phyloP scores from a whole-genome alignment of 2,797 vertebrate species.

The Pseudotriccus pelzelni region DNA sequence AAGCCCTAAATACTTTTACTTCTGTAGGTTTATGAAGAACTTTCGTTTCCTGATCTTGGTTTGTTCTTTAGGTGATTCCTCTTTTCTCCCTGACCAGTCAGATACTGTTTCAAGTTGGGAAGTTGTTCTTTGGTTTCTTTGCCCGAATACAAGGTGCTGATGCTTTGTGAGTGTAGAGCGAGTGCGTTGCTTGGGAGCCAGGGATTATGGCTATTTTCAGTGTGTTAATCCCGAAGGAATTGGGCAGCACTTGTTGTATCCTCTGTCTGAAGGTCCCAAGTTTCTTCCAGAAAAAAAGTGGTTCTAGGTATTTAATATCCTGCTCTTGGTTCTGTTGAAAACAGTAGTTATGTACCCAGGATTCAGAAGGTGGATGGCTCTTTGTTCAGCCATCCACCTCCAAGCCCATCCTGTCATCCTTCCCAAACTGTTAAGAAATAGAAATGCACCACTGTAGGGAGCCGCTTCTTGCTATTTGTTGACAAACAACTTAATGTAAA shows the following conservation, averaged over 20 bases:
- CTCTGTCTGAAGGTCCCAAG: background rate
- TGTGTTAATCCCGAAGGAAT: background rate
- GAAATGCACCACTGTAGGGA: slow-evolving; percentile 24
- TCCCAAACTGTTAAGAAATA: slow-evolving; percentile 7
- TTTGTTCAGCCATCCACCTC: background rate
- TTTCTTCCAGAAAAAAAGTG: background rate
- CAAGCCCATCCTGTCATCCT: background rate
- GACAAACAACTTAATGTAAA: slow-evolving; percentile 47
- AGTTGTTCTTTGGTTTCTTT: slow-evolving; percentile 22
- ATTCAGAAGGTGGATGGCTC: background rate
- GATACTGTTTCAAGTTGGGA: background rate
- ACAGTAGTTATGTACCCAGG: background rate
- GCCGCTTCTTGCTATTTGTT: slow-evolving; percentile 12
- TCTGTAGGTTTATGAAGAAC: background rate
- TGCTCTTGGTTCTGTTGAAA: background rate
- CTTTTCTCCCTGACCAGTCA: background rate
- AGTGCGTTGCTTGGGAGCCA: slow-evolving; percentile 6
- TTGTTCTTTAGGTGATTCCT: background rate
- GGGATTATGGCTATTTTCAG: slow-evolving; percentile 43
- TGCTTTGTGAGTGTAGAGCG: background rate
- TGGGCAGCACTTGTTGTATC: background rate
- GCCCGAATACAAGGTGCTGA: background rate
- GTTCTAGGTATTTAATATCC: background rate
- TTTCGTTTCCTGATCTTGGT: background rate
- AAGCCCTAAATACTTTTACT: background rate